Conservation (phyloP, 2,888 invertebrate species). For the Halocaridina rubra region DNA sequence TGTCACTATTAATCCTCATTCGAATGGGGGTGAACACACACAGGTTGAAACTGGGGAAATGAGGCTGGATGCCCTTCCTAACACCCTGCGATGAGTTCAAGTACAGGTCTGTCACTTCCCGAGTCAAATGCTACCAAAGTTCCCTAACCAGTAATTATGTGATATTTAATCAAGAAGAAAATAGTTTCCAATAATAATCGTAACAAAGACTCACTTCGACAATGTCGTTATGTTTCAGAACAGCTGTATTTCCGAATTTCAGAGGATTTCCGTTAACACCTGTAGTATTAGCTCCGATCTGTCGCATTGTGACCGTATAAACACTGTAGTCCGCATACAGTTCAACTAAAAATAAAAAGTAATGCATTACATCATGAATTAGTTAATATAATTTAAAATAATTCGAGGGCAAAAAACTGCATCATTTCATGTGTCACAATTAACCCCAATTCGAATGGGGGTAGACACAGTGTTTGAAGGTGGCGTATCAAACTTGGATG, state of each 20-base stretch:
- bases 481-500: background rate
- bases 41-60: too few species aligned
- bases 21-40: too few species aligned
- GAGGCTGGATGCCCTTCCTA: too few species aligned
- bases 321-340: conserved; percentile 33
- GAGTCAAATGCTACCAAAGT: too few species aligned
- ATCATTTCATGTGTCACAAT: background rate
- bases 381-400: background rate
- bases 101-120: too few species aligned
- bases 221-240: conserved; percentile 30
- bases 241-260: conserved; percentile 3
- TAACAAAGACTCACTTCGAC: conserved; percentile 27
- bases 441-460: too few species aligned
- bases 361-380: background rate
- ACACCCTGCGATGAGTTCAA: too few species aligned
- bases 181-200: background rate
- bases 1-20: too few species aligned
- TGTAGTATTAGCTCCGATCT: conserved; percentile 27
- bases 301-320: conserved; percentile 21
- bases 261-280: conserved; percentile 13
- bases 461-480: background rate
- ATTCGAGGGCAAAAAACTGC: background rate
- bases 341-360: conserved; percentile 42
- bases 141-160: too few species aligned
- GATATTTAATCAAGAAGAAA: background rate